Conservation (phyloP, 2,113 vertebrate species). For the Leptosomus discolor region DNA sequence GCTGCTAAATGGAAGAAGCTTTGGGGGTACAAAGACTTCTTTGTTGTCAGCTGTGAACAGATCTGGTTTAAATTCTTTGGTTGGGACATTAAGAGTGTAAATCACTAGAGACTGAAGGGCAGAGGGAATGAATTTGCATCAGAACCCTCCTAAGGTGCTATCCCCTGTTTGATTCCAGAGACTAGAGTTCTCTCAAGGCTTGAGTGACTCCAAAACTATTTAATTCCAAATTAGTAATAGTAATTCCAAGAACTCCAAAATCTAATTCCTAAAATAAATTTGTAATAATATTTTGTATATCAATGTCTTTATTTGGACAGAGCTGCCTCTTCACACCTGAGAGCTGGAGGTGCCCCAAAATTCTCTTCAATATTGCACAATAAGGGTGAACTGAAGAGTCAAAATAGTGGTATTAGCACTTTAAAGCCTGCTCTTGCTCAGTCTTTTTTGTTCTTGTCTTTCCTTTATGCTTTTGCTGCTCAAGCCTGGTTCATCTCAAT, state of each 20-base stretch:
- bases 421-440: neutral
- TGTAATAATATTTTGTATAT: neutral
- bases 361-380: neutral
- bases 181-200: neutral
- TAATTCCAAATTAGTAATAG: too few relatives aligned
- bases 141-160: neutral
- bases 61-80: neutral
- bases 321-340: neutral
- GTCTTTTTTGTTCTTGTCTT: neutral
- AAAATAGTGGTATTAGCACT: neutral
- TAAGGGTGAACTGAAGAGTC: neutral
- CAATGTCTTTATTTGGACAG: neutral
- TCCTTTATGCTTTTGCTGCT: neutral
- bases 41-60: neutral
- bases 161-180: neutral
- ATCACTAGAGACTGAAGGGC: neutral
- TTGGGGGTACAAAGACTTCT: neutral
- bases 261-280: neutral
- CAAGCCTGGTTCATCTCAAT: neutral
- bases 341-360: neutral
- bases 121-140: neutral
- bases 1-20: too few relatives aligned
- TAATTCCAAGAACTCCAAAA: too few relatives aligned
- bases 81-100: neutral
- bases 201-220: neutral